Evolutionary conservation across 2,113 vertebrate genomes (phyloP).

Genomic region (Microtus richardsoni): DNA sequence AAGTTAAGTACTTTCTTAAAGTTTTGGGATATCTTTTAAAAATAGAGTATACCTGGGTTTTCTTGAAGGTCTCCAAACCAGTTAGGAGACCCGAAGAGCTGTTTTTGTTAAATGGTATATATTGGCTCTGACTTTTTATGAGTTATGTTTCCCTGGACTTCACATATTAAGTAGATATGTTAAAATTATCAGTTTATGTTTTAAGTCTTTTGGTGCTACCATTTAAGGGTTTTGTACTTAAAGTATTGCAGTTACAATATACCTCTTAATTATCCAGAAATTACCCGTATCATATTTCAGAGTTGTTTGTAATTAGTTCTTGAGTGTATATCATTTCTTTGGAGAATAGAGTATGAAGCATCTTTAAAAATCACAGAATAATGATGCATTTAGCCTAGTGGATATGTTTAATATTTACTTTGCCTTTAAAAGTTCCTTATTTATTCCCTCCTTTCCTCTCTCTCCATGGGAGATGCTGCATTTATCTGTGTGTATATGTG

Average conservation of each 20-base stretch:
- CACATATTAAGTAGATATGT: slow-evolving; percentile 34
- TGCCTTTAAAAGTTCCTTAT: slow-evolving; percentile 3
- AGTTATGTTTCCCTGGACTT: slow-evolving; percentile 34
- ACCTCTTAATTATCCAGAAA: neutral
- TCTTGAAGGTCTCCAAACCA: neutral
- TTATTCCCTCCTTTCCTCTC: neutral
- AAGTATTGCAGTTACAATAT: neutral
- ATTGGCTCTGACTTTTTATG: neutral
- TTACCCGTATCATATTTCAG: slow-evolving; percentile 10
- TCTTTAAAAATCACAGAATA: neutral
- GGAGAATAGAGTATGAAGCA: slow-evolving; percentile 16
- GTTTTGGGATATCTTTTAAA: slow-evolving; percentile 41
- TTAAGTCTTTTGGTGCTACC: neutral
- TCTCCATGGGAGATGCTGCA: neutral
- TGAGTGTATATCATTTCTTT: slow-evolving; percentile 15
- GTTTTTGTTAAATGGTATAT: slow-evolving; percentile 8
- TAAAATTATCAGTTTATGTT: slow-evolving; percentile 10
- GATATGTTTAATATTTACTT: slow-evolving; percentile 37
- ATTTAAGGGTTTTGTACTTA: neutral
- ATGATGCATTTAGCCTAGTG: neutral
- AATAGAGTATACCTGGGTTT: slow-evolving; percentile 27
- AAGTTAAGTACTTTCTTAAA: slow-evolving; percentile 39
- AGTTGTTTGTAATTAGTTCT: slow-evolving; percentile 37
- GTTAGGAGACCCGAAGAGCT: neutral
- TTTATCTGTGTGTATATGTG: neutral